phyloP scores from a whole-genome alignment of 2,888 invertebrate species.

The Napeogenes inachia region DNA sequence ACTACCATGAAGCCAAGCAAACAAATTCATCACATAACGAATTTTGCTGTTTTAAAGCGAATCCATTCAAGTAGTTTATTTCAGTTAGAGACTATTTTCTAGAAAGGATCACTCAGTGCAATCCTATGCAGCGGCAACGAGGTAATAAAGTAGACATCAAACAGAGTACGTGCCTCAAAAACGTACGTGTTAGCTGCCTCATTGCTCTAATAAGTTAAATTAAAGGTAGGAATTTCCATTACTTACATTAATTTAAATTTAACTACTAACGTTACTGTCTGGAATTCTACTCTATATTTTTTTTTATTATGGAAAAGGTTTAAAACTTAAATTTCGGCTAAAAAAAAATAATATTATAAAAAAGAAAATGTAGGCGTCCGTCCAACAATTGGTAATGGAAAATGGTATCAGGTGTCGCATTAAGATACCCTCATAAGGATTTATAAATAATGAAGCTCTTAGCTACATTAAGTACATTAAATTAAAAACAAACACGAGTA shows the following conservation, averaged over 20 bases:
- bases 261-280: background rate
- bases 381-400: slow-evolving; percentile 20
- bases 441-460: slow-evolving; percentile 7
- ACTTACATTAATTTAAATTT: slow-evolving; percentile 13
- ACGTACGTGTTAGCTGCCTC: slow-evolving; percentile 37
- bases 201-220: slow-evolving; percentile 19
- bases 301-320: too few relatives aligned
- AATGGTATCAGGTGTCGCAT: slow-evolving; percentile 15
- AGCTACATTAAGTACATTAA: slow-evolving; percentile 3
- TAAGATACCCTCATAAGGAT: slow-evolving; percentile 11
- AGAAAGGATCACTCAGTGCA: slow-evolving; percentile 23
- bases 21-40: background rate
- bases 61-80: slow-evolving; percentile 3
- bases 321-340: slow-evolving; percentile 3
- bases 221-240: slow-evolving; percentile 26
- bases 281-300: too few relatives aligned
- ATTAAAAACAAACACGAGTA: background rate
- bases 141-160: slow-evolving; percentile 67
- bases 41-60: background rate
- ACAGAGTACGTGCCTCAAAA: slow-evolving; percentile 55
- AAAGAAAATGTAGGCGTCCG: slow-evolving; percentile 2
- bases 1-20: too few relatives aligned
- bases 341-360: slow-evolving; percentile 11
- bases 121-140: slow-evolving; percentile 35
- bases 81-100: slow-evolving; percentile 8